Conservation (phyloP, 1,140 invertebrate genomes). For the Ganaspis sp. region DNA sequence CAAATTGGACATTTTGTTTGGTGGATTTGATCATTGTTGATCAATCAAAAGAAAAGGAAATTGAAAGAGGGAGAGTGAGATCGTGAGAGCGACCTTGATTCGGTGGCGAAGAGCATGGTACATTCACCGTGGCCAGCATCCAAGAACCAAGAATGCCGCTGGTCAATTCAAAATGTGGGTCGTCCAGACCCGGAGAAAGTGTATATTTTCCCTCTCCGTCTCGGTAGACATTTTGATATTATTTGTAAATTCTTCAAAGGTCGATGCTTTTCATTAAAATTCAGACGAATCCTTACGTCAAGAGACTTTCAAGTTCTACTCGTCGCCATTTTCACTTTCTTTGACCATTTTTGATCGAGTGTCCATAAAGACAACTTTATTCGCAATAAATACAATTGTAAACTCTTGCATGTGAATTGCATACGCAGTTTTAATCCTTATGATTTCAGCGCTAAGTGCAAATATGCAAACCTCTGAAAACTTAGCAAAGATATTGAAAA, state of each 20-base stretch:
- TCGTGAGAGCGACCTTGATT: conserved; percentile 62
- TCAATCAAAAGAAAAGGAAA: conserved; percentile 49
- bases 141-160: conserved; percentile 54
- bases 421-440: too few species aligned
- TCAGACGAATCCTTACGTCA: conserved; percentile 13
- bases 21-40: background rate
- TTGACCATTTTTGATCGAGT: background rate
- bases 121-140: conserved; percentile 49
- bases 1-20: too few species aligned
- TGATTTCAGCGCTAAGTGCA: too few species aligned
- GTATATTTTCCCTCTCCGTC: conserved; percentile 58
- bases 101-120: conserved; percentile 51
- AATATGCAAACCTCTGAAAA: too few species aligned
- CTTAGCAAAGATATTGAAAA: too few species aligned
- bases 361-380: background rate
- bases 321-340: conserved; percentile 1
- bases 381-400: background rate
- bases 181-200: conserved; percentile 52
- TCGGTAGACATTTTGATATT: conserved; percentile 18
- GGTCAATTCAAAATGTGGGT: conserved; percentile 58
- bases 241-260: conserved; percentile 24
- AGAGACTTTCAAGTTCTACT: background rate
- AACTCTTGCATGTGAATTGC: background rate
- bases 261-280: conserved; percentile 23
- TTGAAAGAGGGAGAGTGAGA: conserved; percentile 56